These are phyloP conservation scores for Serripes groenlandicus DNA, from an alignment of 2,888 invertebrate genomes.

Conservation along the genomic window DNA sequence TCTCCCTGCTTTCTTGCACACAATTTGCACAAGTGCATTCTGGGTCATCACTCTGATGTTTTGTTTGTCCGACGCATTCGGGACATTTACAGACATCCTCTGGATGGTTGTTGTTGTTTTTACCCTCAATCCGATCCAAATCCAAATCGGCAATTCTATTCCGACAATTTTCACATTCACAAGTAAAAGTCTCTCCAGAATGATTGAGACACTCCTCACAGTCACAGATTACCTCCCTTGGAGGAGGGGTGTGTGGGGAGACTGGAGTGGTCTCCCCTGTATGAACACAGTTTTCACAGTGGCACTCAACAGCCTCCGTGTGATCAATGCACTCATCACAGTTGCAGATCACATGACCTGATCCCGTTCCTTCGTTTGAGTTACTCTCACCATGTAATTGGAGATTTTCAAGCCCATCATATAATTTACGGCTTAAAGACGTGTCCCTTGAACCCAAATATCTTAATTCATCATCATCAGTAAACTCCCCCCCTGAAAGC, in stretches of 20 bases:
- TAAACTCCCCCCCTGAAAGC: not conserved
- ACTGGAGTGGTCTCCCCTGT: conserved; percentile 26
- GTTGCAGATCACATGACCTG: conserved; percentile 59
- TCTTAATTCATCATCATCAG: conserved; percentile 11
- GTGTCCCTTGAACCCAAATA: not conserved
- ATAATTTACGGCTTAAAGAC: not conserved
- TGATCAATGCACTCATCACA: conserved; percentile 61
- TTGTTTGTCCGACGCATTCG: conserved; percentile 31
- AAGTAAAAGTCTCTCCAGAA: conserved; percentile 48
- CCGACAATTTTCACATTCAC: conserved; percentile 59
- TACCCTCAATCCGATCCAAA: not conserved
- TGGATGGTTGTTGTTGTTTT: conserved; percentile 43
- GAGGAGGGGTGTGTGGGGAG: conserved; percentile 12
- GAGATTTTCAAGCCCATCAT: conserved; percentile 1
- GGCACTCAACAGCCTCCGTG: conserved; percentile 55
- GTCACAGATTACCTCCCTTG: conserved; percentile 57
- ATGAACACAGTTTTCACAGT: conserved; percentile 58
- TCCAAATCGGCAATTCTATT: not conserved
- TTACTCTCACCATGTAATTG: not conserved
- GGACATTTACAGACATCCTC: conserved; percentile 47
- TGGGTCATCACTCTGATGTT: conserved; percentile 5
- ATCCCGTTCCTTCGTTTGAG: conserved; percentile 33
- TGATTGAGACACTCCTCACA: conserved; percentile 60
- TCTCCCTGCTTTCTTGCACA: conserved; percentile 1
- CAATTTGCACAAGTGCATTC: conserved; percentile 35